phyloP scores from a whole-genome alignment of 2,888 invertebrate genomes.

The Chorisops tibialis region DNA sequence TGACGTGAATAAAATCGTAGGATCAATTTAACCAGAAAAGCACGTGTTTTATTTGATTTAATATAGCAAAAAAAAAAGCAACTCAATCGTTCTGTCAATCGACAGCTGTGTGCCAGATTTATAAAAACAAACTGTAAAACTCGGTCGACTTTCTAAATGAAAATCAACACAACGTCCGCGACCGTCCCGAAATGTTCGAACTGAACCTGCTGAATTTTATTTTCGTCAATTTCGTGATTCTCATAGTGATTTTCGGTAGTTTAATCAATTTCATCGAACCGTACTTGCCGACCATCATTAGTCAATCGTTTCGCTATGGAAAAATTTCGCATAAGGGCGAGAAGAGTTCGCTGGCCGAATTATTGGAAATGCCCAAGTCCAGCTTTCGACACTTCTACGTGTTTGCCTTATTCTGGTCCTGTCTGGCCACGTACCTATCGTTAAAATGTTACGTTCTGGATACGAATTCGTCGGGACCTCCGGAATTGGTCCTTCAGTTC shows the following conservation, averaged over 20 bases:
- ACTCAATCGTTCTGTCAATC: too few relatives aligned
- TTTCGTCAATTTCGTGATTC: constrained; percentile 43
- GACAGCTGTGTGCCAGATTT: too few relatives aligned
- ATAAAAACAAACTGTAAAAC: too few relatives aligned
- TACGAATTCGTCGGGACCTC: constrained; percentile 50
- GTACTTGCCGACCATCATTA: constrained; percentile 63
- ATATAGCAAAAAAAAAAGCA: too few relatives aligned
- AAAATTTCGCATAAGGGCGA: constrained; percentile 62
- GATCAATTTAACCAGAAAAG: too few relatives aligned
- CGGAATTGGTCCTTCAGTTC: constrained; percentile 49
- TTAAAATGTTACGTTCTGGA: constrained; percentile 50
- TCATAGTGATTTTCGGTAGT: constrained; percentile 57
- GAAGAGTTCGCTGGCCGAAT: constrained; percentile 45
- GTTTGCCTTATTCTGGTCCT: constrained; percentile 62
- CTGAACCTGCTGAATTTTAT: constrained; percentile 40
- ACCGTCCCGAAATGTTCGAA: background rate
- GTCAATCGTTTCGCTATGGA: constrained; percentile 68
- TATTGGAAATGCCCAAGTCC: constrained; percentile 70
- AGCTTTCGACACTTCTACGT: constrained; percentile 80
- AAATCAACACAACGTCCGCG: background rate
- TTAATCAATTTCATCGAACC: constrained; percentile 64
- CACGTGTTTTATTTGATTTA: too few relatives aligned
- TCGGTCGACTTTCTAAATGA: too few relatives aligned
- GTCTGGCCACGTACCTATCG: constrained; percentile 54
- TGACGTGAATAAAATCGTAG: too few relatives aligned